phyloP scores from a whole-genome alignment of 2,888 invertebrate genomes.

The Parnassius glacialis region DNA sequence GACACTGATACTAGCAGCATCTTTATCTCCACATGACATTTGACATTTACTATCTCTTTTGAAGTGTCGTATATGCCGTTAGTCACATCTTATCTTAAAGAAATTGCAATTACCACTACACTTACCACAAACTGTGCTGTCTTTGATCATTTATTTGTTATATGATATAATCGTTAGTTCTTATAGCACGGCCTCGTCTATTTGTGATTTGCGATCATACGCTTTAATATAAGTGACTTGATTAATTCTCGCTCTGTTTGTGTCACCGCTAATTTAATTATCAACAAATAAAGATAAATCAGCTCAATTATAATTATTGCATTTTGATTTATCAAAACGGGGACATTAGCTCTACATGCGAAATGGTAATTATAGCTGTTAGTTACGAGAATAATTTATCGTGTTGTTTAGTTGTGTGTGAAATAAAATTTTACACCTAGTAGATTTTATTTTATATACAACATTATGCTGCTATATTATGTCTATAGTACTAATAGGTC shows the following conservation, averaged over 20 bases:
- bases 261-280: conserved; percentile 63
- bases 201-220: conserved; percentile 24
- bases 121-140: conserved; percentile 29
- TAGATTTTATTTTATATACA: no score
- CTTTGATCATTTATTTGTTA: conserved; percentile 5
- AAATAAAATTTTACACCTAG: no score
- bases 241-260: conserved; percentile 58
- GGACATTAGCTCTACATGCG: conserved; percentile 22
- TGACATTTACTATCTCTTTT: conserved; percentile 53
- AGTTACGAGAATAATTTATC: conserved; percentile 12
- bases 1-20: conserved; percentile 40
- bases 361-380: conserved; percentile 16
- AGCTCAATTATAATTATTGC: conserved; percentile 54
- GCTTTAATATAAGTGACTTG: conserved; percentile 37
- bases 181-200: conserved; percentile 10
- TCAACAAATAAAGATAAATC: conserved; percentile 50
- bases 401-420: not conserved
- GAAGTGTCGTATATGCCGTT: conserved; percentile 64
- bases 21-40: conserved; percentile 49
- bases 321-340: conserved; percentile 52
- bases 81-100: conserved; percentile 46
- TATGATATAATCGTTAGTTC: conserved; percentile 16
- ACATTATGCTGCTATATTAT: no score
- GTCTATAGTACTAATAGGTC: no score
- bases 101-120: conserved; percentile 52